A percentile compares a stretch with the other conserved stretches of the same genome.
These are phyloP conservation scores for Pachyramphus minor DNA, from an alignment of 2,113 vertebrate species.

Conservation along the genomic window DNA sequence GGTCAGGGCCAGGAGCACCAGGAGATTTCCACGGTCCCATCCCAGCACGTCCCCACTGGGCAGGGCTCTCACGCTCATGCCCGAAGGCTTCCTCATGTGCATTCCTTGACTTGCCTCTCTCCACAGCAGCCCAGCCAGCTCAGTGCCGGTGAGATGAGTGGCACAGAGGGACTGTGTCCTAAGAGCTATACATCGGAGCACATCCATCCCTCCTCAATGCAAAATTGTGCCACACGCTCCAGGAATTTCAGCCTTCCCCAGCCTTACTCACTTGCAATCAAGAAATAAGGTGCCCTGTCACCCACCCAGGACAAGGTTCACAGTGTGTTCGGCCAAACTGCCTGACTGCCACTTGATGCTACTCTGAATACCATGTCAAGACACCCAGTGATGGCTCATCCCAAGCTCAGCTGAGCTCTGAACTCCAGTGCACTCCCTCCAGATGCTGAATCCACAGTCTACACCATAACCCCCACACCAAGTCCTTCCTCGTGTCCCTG, in stretches of 20 bases:
- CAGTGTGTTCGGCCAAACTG: not conserved
- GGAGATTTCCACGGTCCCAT: not conserved
- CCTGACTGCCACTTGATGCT: not conserved
- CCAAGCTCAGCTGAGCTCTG: not conserved
- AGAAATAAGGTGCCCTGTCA: not conserved
- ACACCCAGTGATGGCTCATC: not conserved
- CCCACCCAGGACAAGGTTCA: not conserved
- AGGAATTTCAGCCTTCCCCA: not conserved
- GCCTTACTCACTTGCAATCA: not conserved
- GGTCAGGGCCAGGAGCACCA: not conserved
- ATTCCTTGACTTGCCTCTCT: not conserved
- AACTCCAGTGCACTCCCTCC: not conserved
- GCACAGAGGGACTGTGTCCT: not conserved
- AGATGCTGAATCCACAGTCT: not conserved
- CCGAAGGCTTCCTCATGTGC: not conserved
- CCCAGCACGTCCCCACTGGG: rapidly evolving
- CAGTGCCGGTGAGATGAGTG: rapidly evolving
- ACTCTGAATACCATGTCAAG: not conserved
- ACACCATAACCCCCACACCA: rapidly evolving
- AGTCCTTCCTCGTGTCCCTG: rapidly evolving
- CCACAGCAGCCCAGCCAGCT: not conserved
- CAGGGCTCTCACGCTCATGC: not conserved
- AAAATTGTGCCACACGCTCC: not conserved
- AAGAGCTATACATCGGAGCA: rapidly evolving
- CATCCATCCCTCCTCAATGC: not conserved